Conservation (phyloP, 2,797 vertebrate genomes). For the Halcyon smyrnensis region DNA sequence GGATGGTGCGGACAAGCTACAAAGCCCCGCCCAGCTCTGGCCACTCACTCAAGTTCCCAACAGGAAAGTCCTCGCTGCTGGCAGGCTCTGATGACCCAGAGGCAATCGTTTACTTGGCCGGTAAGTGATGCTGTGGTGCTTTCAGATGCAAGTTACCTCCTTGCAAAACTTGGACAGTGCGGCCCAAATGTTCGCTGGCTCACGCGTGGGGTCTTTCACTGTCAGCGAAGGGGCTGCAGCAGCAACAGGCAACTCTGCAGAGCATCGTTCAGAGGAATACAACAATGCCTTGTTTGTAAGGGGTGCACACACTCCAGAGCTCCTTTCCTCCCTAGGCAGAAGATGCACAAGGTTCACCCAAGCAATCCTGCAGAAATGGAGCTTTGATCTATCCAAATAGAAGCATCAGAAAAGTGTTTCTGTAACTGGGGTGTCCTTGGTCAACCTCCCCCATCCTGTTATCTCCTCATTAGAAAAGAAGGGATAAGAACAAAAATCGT, state of each 20-base stretch:
- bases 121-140: background rate
- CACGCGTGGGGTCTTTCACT: fast-evolving
- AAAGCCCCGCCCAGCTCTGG: background rate
- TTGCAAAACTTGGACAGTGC: background rate
- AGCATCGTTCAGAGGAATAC: background rate
- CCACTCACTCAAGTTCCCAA: background rate
- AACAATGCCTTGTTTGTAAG: background rate
- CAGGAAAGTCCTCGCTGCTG: background rate
- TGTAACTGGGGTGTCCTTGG: slow-evolving; percentile 9
- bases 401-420: background rate
- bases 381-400: background rate
- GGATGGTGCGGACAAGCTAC: background rate
- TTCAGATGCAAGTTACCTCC: background rate
- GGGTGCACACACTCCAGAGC: fast-evolving
- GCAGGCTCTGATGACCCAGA: background rate
- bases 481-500: background rate
- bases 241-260: background rate
- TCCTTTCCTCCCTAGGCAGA: background rate
- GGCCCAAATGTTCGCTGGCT: background rate
- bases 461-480: slow-evolving; percentile 1
- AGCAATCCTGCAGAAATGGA: background rate
- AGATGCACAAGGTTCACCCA: background rate
- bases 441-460: background rate
- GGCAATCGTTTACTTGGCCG: background rate
- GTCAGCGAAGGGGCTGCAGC: background rate